Evolutionary conservation across 1,140 invertebrate species (phyloP).

Genomic region (Patella vulgata): DNA sequence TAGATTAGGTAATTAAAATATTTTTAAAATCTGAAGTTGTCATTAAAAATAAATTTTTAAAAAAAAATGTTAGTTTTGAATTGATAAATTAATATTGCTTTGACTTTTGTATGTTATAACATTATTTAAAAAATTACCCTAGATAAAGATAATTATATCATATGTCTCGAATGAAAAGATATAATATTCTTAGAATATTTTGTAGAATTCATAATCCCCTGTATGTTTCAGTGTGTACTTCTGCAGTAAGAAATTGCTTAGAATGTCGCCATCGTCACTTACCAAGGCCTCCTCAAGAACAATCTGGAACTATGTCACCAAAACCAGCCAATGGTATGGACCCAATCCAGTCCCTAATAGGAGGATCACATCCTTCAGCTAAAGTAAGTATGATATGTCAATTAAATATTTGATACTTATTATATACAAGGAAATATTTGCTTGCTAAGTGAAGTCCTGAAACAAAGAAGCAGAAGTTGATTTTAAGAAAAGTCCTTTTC

Average conservation of each 20-base stretch:
- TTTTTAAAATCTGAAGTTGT: background rate
- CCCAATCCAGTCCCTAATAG: slow-evolving; percentile 81
- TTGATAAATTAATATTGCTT: background rate
- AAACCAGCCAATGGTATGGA: slow-evolving; percentile 49
- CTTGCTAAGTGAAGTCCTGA: background rate
- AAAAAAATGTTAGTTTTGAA: slow-evolving; percentile 4
- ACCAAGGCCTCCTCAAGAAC: slow-evolving; percentile 26
- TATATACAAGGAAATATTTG: background rate
- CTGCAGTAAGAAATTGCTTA: slow-evolving; percentile 96
- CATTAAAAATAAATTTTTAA: background rate
- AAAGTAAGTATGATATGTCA: slow-evolving; percentile 72
- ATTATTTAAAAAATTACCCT: background rate
- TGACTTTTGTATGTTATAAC: background rate
- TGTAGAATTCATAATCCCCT: too few relatives aligned
- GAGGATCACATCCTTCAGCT: slow-evolving; percentile 85
- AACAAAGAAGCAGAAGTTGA: background rate
- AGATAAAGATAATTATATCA: too few relatives aligned
- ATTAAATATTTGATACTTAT: background rate
- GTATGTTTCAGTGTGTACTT: slow-evolving; percentile 85
- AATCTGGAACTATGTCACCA: slow-evolving; percentile 8
- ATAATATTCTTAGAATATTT: too few relatives aligned
- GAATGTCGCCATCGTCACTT: slow-evolving; percentile 89
- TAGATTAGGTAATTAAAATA: slow-evolving; percentile 79
- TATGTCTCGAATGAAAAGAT: too few relatives aligned
- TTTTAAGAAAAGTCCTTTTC: too few relatives aligned